These are phyloP conservation scores for Spea hammondii DNA, from an alignment of 2,797 vertebrate species.

Conservation along the genomic window DNA sequence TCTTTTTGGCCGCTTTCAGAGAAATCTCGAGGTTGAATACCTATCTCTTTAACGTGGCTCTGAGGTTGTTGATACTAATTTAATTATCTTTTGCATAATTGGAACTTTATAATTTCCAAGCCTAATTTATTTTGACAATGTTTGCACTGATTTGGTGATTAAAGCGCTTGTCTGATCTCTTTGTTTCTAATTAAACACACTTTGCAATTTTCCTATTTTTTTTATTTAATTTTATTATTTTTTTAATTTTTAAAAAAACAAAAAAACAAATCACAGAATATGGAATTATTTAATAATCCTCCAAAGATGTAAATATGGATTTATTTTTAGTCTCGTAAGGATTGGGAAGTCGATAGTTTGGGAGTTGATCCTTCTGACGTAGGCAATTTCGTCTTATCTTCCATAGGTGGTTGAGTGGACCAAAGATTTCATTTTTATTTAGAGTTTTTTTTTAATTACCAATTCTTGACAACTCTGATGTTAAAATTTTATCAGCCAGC, in stretches of 20 bases:
- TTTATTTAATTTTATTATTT: slow-evolving; percentile 6
- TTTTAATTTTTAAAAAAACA: no score
- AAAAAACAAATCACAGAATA: slow-evolving; percentile 34
- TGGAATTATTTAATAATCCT: slow-evolving; percentile 46
- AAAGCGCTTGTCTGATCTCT: slow-evolving; percentile 59
- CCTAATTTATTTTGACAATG: slow-evolving; percentile 66
- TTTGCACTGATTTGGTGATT: slow-evolving; percentile 64
- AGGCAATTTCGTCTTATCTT: no score
- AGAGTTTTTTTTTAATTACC: no score
- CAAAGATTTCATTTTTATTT: no score
- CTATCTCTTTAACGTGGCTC: slow-evolving; percentile 53
- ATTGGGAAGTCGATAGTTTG: no score
- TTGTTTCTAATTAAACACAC: slow-evolving; percentile 59
- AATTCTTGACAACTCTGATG: no score
- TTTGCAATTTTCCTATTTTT: slow-evolving; percentile 54
- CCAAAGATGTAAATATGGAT: background rate
- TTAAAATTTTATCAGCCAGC: no score
- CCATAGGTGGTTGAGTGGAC: no score
- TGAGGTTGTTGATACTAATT: slow-evolving; percentile 65
- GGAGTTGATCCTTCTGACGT: no score
- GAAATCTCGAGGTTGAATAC: slow-evolving; percentile 37
- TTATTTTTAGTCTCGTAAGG: no score
- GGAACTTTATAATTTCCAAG: slow-evolving; percentile 64
- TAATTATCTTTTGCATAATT: slow-evolving; percentile 63
- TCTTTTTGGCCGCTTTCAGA: no score